Conservation (phyloP, 2,888 invertebrate species). For the Brachyopa scutellaris region DNA sequence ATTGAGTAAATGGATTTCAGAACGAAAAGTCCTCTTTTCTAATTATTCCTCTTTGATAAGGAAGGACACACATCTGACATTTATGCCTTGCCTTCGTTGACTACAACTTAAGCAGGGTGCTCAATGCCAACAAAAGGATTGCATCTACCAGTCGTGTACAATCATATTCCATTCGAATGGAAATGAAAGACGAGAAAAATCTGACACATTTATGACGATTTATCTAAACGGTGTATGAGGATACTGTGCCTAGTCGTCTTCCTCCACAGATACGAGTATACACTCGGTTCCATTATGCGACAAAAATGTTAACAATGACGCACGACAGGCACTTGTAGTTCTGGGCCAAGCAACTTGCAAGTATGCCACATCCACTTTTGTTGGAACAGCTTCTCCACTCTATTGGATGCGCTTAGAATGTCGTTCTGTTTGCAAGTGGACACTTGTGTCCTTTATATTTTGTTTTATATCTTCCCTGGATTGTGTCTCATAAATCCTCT, state of each 20-base stretch:
- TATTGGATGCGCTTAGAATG: slow-evolving; percentile 50
- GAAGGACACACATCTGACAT: slow-evolving; percentile 64
- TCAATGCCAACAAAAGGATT: slow-evolving; percentile 39
- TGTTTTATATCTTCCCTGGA: not conserved
- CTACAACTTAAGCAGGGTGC: not conserved
- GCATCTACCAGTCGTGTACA: slow-evolving; percentile 22
- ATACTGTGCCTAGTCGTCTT: slow-evolving; percentile 1
- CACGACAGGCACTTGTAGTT: slow-evolving; percentile 66
- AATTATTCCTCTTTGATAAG: slow-evolving; percentile 58
- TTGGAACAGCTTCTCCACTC: slow-evolving; percentile 42
- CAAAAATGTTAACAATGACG: slow-evolving; percentile 69
- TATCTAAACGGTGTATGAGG: slow-evolving; percentile 30
- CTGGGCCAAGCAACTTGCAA: slow-evolving; percentile 66
- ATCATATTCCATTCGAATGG: slow-evolving; percentile 10
- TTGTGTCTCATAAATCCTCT: slow-evolving; percentile 55
- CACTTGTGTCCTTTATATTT: slow-evolving; percentile 38
- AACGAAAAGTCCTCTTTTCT: slow-evolving; percentile 56
- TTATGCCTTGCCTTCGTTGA: slow-evolving; percentile 40
- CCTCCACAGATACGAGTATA: slow-evolving; percentile 8
- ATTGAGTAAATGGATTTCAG: slow-evolving; percentile 57
- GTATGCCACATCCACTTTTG: slow-evolving; percentile 57
- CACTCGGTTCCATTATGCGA: slow-evolving; percentile 42
- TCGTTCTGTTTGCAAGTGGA: slow-evolving; percentile 9
- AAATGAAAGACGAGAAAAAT: slow-evolving; percentile 11
- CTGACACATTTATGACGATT: slow-evolving; percentile 66